These are phyloP conservation scores for Tolypeutes matacus DNA, from an alignment of 2,797 vertebrate genomes.

Conservation along the genomic window DNA sequence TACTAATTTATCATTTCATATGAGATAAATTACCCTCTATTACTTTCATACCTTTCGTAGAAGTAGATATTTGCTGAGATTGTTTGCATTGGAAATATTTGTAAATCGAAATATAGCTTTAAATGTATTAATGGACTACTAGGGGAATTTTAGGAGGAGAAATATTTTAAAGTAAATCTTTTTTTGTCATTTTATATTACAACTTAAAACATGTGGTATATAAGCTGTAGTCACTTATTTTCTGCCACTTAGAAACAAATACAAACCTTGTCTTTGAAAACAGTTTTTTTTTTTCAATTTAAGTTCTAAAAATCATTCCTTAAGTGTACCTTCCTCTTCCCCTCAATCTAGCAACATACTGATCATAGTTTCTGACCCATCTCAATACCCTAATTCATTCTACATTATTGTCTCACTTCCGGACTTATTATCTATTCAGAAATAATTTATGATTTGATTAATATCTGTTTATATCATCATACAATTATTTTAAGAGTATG, in stretches of 20 bases:
- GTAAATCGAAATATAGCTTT: neutral
- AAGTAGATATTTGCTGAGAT: constrained; percentile 25
- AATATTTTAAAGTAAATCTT: neutral
- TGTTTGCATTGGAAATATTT: neutral
- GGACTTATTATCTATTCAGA: neutral
- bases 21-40: neutral
- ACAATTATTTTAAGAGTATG: neutral
- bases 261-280: neutral
- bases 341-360: neutral
- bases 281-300: neutral
- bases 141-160: neutral
- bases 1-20: neutral
- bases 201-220: neutral
- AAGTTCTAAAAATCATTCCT: neutral
- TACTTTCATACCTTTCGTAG: neutral
- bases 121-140: neutral
- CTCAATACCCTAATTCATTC: neutral
- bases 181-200: neutral
- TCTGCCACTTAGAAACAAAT: neutral
- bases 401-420: neutral
- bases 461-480: neutral
- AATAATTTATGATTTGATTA: neutral
- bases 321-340: neutral
- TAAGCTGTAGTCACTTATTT: neutral
- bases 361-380: neutral